Conservation (phyloP, 2,888 invertebrate species). For the Leistus spinibarbis region DNA sequence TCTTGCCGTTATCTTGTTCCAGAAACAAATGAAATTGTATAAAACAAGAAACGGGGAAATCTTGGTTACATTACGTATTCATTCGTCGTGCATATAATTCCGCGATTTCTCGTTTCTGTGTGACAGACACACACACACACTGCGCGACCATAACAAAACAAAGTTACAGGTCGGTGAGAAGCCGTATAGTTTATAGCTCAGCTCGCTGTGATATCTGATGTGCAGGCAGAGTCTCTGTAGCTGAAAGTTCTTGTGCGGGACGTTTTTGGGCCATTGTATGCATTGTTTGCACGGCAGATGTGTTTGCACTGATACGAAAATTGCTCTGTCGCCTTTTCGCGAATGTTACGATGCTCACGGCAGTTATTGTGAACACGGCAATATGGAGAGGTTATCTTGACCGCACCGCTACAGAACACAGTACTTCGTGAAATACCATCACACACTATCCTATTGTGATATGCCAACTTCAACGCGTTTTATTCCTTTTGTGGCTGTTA, state of each 20-base stretch:
- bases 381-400: background rate
- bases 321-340: conserved; percentile 6
- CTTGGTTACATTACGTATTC: conserved; percentile 3
- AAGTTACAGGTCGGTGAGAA: background rate
- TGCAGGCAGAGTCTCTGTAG: background rate
- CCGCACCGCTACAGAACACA: background rate
- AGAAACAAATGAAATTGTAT: too few relatives aligned
- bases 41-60: background rate
- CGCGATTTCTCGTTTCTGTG: conserved; percentile 1
- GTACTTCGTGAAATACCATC: background rate
- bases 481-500: background rate
- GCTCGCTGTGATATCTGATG: background rate
- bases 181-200: background rate
- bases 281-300: background rate
- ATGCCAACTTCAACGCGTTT: background rate
- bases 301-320: conserved; percentile 1
- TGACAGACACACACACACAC: background rate
- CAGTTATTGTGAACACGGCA: background rate
- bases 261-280: conserved; percentile 7
- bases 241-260: background rate
- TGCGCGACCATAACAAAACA: background rate
- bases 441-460: background rate
- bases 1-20: too few relatives aligned
- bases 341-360: background rate
- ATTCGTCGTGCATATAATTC: conserved; percentile 9